Base-by-base conservation (phyloP, 1,140 invertebrate genomes). In the Heliconius congener region DNA sequence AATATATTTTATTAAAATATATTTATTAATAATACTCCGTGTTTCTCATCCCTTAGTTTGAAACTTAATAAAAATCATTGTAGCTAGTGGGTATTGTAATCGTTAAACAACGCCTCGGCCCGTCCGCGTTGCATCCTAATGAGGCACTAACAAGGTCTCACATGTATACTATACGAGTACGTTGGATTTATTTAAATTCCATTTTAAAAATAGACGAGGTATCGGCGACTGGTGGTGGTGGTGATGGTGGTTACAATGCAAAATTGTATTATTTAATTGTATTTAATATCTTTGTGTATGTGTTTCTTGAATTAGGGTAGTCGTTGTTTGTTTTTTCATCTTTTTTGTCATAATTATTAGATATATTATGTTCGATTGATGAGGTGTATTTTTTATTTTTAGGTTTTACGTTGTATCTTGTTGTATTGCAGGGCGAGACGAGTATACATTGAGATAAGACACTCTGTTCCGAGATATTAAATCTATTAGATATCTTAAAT, bases 91-190 rank as follows among this genome's bases (percentile, higher is more conserved):
- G 81, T 87, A 86, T 82, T 78, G 84, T 78, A 84, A 87, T 87
- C 86, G 83, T 89, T 87, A 87, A 87, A 81, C 77, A 81, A 79
- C 82, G 75, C 80, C 83, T 84, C 73, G 81, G 82, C 78, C 81
- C 77, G 57, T 79, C n/a, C 84, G 73, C 80, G 77, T 74, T 80
- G 80, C 82, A 81, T 76, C 73, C 85, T 88, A 87, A 87, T 88
- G 87, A 86, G 83, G 79, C 79, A 66, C 78, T 86, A 83, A 82
- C 81, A 78, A 83, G 82, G 73, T 39, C 70, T 42, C 81, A 77
- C 78, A 80, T 77, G 66, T 66, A 52, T 37, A 52, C 50, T 52
- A 52, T 52, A 52, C 3, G 1, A 8, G 73, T 57, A 57, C 8
- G 55, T 23, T 27, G 55, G 37, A 76, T 66, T 76, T 76, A 76